Evolutionary conservation across 2,888 invertebrate genomes (phyloP).

Genomic region (Uloborus plumipes): DNA sequence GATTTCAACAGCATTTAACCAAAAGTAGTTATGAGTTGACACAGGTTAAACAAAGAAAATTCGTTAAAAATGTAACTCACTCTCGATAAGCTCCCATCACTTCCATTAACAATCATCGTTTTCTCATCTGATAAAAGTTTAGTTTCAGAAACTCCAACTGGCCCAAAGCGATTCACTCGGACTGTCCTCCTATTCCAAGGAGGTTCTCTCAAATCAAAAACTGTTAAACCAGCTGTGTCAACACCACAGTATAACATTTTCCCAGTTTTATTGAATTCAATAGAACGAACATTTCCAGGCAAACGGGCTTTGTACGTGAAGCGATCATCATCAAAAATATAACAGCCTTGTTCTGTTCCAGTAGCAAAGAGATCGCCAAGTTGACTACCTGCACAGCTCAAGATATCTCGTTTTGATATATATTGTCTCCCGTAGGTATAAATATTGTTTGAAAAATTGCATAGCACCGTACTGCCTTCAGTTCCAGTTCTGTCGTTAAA

Average conservation of each 20-base stretch:
- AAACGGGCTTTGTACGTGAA: neutral
- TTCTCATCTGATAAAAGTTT: slow-evolving; percentile 26
- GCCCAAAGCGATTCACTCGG: neutral
- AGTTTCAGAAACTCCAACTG: neutral
- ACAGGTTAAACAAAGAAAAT: too few species aligned
- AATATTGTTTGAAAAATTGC: slow-evolving; percentile 1
- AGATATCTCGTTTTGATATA: neutral
- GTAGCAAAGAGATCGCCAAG: slow-evolving; percentile 2
- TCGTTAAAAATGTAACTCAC: neutral
- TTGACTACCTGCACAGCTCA: slow-evolving; percentile 7
- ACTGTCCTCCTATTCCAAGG: neutral
- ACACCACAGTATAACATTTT: slow-evolving; percentile 26
- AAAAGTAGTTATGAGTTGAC: too few species aligned
- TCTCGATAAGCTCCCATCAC: slow-evolving; percentile 22
- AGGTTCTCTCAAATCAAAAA: slow-evolving; percentile 6
- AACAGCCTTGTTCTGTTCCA: slow-evolving; percentile 14
- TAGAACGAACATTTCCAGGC: neutral
- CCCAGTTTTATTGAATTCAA: slow-evolving; percentile 11
- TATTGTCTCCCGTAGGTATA: neutral
- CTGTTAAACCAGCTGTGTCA: neutral
- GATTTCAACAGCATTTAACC: too few species aligned
- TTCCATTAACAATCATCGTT: slow-evolving; percentile 3
- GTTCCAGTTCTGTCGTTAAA: neutral
- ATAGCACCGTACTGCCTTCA: slow-evolving; percentile 4
- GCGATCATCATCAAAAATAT: slow-evolving; percentile 4